Evolutionary conservation across 2,113 vertebrate genomes (phyloP).

Genomic region (Oryctolagus cuniculus): DNA sequence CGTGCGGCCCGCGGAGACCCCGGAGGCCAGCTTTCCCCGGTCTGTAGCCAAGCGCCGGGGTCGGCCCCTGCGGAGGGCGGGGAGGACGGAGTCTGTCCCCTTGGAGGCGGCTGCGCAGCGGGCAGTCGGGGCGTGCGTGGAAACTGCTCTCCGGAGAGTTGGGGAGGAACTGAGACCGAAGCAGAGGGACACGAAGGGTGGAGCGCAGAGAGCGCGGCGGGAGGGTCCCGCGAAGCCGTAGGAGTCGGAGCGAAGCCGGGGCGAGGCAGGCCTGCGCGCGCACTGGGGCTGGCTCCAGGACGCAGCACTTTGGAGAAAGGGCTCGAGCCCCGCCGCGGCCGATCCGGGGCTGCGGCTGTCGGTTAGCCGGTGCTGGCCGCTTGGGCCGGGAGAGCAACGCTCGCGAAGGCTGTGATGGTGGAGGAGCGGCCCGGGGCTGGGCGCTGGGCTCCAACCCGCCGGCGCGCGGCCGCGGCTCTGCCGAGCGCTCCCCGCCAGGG

Average conservation of each 20-base stretch:
- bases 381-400: background rate
- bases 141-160: background rate
- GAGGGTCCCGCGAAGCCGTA: background rate
- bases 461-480: background rate
- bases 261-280: background rate
- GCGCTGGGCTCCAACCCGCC: background rate
- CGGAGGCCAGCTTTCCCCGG: background rate
- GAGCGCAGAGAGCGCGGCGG: background rate
- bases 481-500: constrained; percentile 62
- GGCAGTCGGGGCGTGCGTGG: constrained; percentile 8
- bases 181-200: background rate
- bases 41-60: constrained; percentile 5
- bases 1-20: background rate
- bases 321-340: background rate
- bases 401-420: constrained; percentile 13
- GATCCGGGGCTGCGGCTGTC: background rate
- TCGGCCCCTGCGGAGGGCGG: background rate
- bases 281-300: background rate
- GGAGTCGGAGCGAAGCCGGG: background rate
- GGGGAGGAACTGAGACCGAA: background rate
- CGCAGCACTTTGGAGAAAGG: background rate
- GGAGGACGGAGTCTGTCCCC: background rate
- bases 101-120: background rate
- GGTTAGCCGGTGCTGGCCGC: constrained; percentile 17
- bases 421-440: background rate